Percentiles rank a stretch among this genome's conserved stretches.
phyloP scores from a whole-genome alignment of 2,888 invertebrate genomes.

The Trachelus tabidus region DNA sequence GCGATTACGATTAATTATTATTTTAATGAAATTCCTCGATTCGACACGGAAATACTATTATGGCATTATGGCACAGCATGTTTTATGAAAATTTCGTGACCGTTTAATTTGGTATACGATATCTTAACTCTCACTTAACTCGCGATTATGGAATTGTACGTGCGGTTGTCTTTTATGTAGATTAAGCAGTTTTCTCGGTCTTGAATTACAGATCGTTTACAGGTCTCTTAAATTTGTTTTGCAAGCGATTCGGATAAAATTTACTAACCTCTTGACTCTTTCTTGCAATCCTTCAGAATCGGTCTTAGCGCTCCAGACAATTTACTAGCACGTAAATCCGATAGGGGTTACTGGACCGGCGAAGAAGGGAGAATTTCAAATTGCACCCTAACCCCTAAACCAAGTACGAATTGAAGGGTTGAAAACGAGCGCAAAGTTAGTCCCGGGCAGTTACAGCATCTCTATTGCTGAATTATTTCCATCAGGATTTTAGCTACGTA shows the following conservation, averaged over 20 bases:
- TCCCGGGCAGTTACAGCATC: background rate
- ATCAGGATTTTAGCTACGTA: background rate
- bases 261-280: background rate
- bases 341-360: background rate
- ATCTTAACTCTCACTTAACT: no score
- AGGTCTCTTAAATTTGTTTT: background rate
- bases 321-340: slow-evolving; percentile 12
- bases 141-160: no score
- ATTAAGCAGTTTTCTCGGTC: background rate
- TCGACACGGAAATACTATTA: no score
- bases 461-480: background rate
- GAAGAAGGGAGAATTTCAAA: background rate
- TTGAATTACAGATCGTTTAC: background rate
- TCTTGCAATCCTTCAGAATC: background rate
- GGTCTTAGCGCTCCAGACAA: slow-evolving; percentile 8
- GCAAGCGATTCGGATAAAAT: background rate
- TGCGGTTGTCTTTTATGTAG: background rate
- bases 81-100: no score
- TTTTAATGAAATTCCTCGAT: no score
- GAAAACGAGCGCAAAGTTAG: background rate
- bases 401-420: background rate
- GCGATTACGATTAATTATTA: no score
- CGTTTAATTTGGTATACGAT: no score
- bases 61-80: no score
- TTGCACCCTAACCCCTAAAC: background rate